Evolutionary conservation across 2,888 invertebrate species (phyloP), one percentile per base, ranked within the genome.

Genomic region (Lasiommata megera): DNA sequence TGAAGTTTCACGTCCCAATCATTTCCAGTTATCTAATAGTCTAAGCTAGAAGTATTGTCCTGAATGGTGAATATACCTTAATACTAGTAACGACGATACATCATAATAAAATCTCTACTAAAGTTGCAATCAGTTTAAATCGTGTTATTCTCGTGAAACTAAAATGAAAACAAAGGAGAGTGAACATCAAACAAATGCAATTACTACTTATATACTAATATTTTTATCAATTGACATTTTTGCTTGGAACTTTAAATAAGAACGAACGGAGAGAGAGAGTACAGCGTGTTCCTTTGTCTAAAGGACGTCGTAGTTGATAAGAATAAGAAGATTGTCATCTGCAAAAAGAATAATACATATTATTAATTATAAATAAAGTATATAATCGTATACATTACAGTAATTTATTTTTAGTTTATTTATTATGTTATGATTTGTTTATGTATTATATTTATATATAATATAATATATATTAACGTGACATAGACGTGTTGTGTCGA

Each of bases 31-130:
- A 66, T 54, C 63, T 70, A 69, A 66, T 61, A 58, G 29, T 66
- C 65, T 67, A 70, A 66, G 65, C 66, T 70, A 73, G 67, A 69
- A 68, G 73, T 74, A 76, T 79, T 80, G 78, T 81, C 79, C 73
- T 68, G 73, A 74, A 66, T 56, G 63, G 66, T 73, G 69, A 68
- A 71, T 56, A 69, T 68, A 66, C 61, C 72, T 76, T 74, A 77
- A 74, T 70, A 72, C 73, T 76, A 77, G 70, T 34, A 43, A 69
- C 60, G 62, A 67, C 60, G 52, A 58, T 64, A 67, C 61, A 61
- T 60, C 36, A 60, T 54, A 60, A 65, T 68, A 68, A 66, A 66
- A 65, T 68, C 64, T 66, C 59, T 62, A 67, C 61, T 40, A 64
- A 63, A 63, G 66, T 58, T 62, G 53, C 63, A 68, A 68, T 64